Evolutionary conservation across 2,797 vertebrate species (phyloP).

Genomic region (Erethizon dorsatum): DNA sequence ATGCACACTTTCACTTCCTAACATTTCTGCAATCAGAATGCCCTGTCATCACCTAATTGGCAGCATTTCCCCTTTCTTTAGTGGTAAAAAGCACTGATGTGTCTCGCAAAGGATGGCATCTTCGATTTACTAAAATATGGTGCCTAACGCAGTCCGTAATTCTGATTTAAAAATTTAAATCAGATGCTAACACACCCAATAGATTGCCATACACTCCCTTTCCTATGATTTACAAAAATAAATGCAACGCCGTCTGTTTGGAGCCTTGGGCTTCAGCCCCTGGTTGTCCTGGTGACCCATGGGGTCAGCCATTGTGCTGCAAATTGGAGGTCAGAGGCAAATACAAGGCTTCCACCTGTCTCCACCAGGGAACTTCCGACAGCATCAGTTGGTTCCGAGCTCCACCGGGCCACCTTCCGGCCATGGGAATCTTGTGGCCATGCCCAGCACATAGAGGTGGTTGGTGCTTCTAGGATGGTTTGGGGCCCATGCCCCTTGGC

Average conservation of each 20-base stretch:
- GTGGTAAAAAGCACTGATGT: neutral
- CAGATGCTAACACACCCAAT: neutral
- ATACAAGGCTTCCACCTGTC: neutral
- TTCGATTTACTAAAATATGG: neutral
- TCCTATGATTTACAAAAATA: slow-evolving; percentile 25
- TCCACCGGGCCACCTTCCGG: neutral
- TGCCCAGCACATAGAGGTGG: neutral
- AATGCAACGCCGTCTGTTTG: neutral
- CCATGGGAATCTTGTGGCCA: neutral
- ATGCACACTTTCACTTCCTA: neutral
- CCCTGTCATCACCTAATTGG: neutral
- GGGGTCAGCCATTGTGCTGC: neutral
- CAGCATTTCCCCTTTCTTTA: neutral
- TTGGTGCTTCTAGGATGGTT: neutral
- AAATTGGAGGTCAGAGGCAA: neutral
- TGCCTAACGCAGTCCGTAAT: neutral
- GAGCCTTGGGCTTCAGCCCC: neutral
- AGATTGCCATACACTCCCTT: neutral
- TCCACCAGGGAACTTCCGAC: neutral
- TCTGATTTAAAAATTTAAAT: neutral
- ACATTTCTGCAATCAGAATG: neutral
- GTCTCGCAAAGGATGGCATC: neutral
- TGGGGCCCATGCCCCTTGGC: rapidly evolving
- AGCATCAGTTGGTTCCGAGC: neutral
- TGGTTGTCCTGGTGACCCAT: neutral